These are phyloP conservation scores for Mus minutoides DNA, from an alignment of 2,797 vertebrate species.

Conservation along the genomic window DNA sequence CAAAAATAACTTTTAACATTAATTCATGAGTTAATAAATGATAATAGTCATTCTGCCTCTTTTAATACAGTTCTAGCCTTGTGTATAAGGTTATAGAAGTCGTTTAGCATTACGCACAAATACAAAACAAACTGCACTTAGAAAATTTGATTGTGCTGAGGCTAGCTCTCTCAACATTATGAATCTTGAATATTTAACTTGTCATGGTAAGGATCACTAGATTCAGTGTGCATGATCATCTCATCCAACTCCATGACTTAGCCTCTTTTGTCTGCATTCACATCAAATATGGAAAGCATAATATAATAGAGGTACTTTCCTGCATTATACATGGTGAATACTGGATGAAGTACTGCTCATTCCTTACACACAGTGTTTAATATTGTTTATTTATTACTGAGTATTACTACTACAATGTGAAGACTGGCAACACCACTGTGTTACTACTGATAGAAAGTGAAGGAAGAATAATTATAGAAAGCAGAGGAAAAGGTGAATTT, in stretches of 20 bases:
- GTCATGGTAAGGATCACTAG: not conserved
- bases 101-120: not conserved
- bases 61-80: not conserved
- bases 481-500: not conserved
- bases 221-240: accelerated
- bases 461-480: constrained; percentile 7
- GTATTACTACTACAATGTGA: not conserved
- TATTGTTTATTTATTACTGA: not conserved
- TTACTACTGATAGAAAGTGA: not conserved
- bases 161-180: not conserved
- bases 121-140: not conserved
- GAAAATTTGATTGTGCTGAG: not conserved
- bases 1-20: constrained; percentile 20
- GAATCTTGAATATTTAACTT: constrained; percentile 1
- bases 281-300: not conserved
- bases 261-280: not conserved
- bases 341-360: not conserved
- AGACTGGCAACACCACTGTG: not conserved
- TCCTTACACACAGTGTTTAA: not conserved
- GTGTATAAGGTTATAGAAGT: not conserved
- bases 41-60: not conserved
- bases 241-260: not conserved
- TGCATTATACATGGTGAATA: not conserved
- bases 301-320: not conserved
- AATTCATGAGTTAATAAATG: not conserved